Evolutionary conservation across 2,888 invertebrate species (phyloP), one percentile per base, ranked within the genome.

Genomic region (Sminthurides aquaticus): DNA sequence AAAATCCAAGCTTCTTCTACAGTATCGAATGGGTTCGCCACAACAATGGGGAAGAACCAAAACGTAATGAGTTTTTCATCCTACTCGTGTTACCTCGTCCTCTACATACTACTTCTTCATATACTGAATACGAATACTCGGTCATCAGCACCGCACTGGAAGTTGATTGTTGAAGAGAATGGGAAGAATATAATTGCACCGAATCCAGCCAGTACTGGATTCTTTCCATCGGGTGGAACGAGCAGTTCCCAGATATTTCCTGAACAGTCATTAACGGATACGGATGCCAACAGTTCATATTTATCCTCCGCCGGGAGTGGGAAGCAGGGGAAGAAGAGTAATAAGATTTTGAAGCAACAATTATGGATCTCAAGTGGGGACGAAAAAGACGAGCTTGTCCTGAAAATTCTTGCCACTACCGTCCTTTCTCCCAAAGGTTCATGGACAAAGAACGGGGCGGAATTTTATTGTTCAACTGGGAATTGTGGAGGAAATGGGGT

Each of bases 61-160:
- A 64, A 49, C 69, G 65, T 58, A 65, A 72, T 60, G 65, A 64
- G 20, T 71, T 67, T 34, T 5, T 64, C 64, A 59, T 29, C 43
- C 43, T 69, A 64, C 56, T 70, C 73, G 15, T 71, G 68, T 77
- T 84, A 84, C 81, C 82, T 86, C 79, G 82, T 85, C 76, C 79
- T 87, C 76, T 87, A 87, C 78, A 82, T 87, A 77, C 83, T 88
- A 78, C 86, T 86, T 72, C 84, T 87, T 77, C 85, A 87, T 80
- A 84, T 87, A 76, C 83, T 87, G 75, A 79, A 84, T 70, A 89
- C 86, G 71, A 91, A 90, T 80, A 90, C 91, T 48, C 84, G 89
- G 74, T 89, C 90, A 22, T 90, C 90, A 15, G 67, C 74, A 62
- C 87, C 86, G 75, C 82, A 89, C 77, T 92, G 91, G 91, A 87